These are phyloP conservation scores for Dromiciops gliroides DNA, from an alignment of 2,113 vertebrate species.

Conservation along the genomic window DNA sequence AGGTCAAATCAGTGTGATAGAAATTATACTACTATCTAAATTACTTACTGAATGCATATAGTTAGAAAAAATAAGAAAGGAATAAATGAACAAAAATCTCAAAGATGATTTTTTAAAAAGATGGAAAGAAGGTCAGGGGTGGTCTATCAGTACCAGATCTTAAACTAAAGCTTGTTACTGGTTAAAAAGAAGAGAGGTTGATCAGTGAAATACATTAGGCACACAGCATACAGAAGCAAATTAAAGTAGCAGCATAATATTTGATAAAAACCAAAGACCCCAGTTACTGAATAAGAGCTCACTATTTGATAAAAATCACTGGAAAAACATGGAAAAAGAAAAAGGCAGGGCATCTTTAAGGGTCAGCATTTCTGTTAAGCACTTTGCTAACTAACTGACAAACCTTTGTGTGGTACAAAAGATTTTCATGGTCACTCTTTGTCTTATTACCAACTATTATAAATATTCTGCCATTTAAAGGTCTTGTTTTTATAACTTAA, in stretches of 20 bases:
- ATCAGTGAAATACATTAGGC: not conserved
- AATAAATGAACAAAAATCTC: not conserved
- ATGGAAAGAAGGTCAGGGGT: not conserved
- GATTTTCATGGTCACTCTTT: not conserved
- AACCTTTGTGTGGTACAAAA: not conserved
- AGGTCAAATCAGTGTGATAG: not conserved
- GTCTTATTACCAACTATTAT: not conserved
- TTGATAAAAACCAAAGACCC: not conserved
- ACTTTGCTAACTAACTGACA: not conserved
- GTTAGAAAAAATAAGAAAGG: not conserved
- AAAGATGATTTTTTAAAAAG: not conserved
- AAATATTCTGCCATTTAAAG: not conserved
- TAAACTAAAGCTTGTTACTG: not conserved
- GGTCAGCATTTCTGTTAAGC: not conserved
- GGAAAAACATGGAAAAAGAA: not conserved
- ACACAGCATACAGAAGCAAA: not conserved
- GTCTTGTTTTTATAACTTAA: not conserved
- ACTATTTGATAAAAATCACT: not conserved
- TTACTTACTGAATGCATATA: not conserved
- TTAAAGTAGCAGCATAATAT: not conserved
- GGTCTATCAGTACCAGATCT: not conserved
- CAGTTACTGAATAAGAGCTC: not conserved
- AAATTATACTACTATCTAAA: not conserved
- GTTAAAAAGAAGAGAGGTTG: not conserved
- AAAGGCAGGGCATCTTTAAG: not conserved